A percentile compares a stretch with the other conserved stretches of the same genome.
These are phyloP conservation scores for Plectrocnemia conspersa DNA, from an alignment of 1,140 invertebrate species.

Conservation along the genomic window DNA sequence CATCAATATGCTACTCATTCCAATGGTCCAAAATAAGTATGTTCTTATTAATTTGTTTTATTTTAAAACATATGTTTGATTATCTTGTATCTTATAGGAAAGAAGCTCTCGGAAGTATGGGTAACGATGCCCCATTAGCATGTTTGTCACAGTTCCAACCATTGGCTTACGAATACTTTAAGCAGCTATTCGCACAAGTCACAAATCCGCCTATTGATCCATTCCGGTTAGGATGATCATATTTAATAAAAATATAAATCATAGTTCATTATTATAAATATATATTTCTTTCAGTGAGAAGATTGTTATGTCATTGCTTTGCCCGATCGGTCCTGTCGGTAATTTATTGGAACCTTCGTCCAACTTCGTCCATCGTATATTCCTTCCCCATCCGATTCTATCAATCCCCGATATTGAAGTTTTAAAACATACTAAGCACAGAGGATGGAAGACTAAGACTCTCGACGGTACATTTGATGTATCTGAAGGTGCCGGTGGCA, in stretches of 20 bases:
- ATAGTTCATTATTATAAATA: constrained; percentile 6
- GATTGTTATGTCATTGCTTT: constrained; percentile 96
- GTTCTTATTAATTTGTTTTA: constrained; percentile 32
- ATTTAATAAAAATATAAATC: neutral
- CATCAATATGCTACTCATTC: constrained; percentile 87
- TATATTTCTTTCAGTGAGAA: constrained; percentile 68
- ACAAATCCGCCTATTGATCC: constrained; percentile 99
- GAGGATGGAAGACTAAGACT: constrained; percentile 77
- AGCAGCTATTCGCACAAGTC: constrained; percentile 99
- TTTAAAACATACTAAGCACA: constrained; percentile 76
- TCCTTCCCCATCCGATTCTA: constrained; percentile 90
- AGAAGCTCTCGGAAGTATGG: constrained; percentile 98
- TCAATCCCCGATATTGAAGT: constrained; percentile 87
- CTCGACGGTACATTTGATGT: constrained; percentile 87
- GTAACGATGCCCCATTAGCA: constrained; percentile 95
- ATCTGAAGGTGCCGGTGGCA: constrained; percentile 64
- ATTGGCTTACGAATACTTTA: constrained; percentile 95
- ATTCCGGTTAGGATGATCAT: constrained; percentile 55
- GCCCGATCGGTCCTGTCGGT: constrained; percentile 85
- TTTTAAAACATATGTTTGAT: neutral
- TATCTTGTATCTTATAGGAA: constrained; percentile 84
- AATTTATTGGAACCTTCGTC: constrained; percentile 90
- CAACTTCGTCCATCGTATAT: constrained; percentile 87
- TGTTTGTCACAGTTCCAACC: constrained; percentile 94
- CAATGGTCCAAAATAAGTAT: constrained; percentile 95